phyloP scores from a whole-genome alignment of 2,888 invertebrate genomes.

The Monoplex corrugatus region DNA sequence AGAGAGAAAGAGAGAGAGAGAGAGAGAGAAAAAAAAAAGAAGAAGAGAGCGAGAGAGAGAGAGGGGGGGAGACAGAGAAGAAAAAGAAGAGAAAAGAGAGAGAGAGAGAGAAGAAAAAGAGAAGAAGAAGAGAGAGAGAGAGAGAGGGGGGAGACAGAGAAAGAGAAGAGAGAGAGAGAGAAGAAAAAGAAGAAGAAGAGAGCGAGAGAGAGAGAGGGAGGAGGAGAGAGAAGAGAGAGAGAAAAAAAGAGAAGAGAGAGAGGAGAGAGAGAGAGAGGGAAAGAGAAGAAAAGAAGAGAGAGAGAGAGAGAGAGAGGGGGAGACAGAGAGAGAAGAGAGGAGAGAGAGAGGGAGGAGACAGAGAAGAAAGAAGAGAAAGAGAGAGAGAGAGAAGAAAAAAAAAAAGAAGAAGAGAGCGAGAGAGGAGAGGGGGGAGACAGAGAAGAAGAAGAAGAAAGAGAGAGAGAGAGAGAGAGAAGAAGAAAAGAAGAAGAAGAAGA shows the following conservation, averaged over 20 bases:
- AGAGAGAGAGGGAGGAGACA: background rate
- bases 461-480: background rate
- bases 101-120: background rate
- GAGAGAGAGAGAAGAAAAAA: background rate
- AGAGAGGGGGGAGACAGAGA: background rate
- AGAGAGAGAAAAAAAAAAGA: background rate
- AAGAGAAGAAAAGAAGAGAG: background rate
- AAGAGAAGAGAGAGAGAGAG: background rate
- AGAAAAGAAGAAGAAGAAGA: background rate
- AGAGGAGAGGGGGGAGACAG: background rate
- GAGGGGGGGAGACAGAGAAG: background rate
- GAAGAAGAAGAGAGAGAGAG: background rate
- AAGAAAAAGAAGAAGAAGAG: background rate
- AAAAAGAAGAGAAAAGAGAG: background rate
- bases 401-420: background rate
- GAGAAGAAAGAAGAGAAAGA: background rate
- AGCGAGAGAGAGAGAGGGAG: background rate
- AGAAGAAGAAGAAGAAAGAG: background rate
- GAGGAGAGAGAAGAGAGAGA: slow-evolving; percentile 25
- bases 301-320: slow-evolving; percentile 3
- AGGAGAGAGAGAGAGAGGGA: background rate
- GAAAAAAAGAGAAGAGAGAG: background rate
- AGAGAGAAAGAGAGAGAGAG: background rate
- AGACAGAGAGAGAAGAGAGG: background rate
- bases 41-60: background rate